Conservation (phyloP, 2,797 vertebrate species). For the Pseudomugil tenellus region DNA sequence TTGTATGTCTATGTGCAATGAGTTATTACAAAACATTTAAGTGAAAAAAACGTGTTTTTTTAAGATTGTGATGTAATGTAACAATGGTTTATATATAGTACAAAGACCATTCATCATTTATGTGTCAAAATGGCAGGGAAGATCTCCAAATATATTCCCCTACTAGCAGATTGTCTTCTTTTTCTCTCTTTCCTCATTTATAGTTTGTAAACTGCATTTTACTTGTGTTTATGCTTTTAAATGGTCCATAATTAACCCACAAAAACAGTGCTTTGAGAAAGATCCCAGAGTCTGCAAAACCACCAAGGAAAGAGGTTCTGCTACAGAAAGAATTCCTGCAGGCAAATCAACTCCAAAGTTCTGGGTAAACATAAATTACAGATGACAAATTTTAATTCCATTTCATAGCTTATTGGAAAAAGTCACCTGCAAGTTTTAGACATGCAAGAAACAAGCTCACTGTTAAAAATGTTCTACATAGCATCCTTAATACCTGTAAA, state of each 20-base stretch:
- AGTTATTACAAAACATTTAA: background rate
- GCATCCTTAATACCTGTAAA: background rate
- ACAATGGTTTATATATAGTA: background rate
- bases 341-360: background rate
- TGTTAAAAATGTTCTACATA: background rate
- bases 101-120: background rate
- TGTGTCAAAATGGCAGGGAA: background rate
- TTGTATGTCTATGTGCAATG: background rate
- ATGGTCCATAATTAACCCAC: background rate
- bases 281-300: background rate
- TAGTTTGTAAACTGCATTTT: background rate
- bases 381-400: background rate
- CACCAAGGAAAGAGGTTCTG: too few species aligned
- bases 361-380: background rate
- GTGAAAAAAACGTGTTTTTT: background rate
- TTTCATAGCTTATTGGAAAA: background rate
- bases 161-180: too few species aligned
- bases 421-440: background rate
- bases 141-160: background rate
- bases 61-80: background rate
- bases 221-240: background rate
- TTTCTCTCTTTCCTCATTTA: background rate
- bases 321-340: background rate
- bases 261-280: background rate
- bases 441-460: background rate